These are phyloP conservation scores for Leptoteleia sp. DNA, from an alignment of 1,140 invertebrate species.

Conservation along the genomic window DNA sequence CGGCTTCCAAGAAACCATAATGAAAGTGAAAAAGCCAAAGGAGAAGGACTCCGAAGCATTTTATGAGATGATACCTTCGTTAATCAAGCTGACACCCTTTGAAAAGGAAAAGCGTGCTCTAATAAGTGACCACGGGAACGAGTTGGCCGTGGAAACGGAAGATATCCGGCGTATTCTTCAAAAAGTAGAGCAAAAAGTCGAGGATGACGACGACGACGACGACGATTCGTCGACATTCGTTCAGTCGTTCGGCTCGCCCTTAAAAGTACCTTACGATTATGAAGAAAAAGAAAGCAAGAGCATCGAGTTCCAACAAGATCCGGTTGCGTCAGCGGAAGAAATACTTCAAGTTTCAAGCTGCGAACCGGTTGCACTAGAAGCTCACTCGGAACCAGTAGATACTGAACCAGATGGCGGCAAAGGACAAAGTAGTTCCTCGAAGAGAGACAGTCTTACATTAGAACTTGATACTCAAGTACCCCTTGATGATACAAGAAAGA, in stretches of 20 bases:
- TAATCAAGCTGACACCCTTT: constrained; percentile 66
- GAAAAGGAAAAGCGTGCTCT: constrained; percentile 66
- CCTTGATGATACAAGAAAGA: constrained; percentile 68
- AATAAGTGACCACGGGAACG: constrained; percentile 33
- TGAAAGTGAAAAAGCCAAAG: constrained; percentile 42
- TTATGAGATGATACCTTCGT: constrained; percentile 38
- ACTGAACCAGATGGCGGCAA: constrained; percentile 1
- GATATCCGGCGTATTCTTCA: neutral
- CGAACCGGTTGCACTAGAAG: constrained; percentile 6
- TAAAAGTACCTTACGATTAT: constrained; percentile 39
- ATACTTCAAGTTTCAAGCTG: constrained; percentile 2
- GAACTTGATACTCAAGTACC: constrained; percentile 1
- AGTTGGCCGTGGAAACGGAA: constrained; percentile 19
- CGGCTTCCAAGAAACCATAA: constrained; percentile 54
- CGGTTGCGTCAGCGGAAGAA: constrained; percentile 13
- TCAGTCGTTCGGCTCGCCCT: constrained; percentile 52
- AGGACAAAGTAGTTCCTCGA: constrained; percentile 51
- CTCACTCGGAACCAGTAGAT: neutral
- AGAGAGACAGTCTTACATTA: constrained; percentile 18
- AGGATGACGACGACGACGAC: constrained; percentile 68
- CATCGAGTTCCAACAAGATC: neutral
- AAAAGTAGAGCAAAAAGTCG: constrained; percentile 1
- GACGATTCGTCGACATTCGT: constrained; percentile 58
- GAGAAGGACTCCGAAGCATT: constrained; percentile 30
- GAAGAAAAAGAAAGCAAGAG: constrained; percentile 21